Evolutionary conservation across 2,888 invertebrate genomes (phyloP), one percentile per base, ranked within the genome.

Genomic region (Pyrgus malvae): DNA sequence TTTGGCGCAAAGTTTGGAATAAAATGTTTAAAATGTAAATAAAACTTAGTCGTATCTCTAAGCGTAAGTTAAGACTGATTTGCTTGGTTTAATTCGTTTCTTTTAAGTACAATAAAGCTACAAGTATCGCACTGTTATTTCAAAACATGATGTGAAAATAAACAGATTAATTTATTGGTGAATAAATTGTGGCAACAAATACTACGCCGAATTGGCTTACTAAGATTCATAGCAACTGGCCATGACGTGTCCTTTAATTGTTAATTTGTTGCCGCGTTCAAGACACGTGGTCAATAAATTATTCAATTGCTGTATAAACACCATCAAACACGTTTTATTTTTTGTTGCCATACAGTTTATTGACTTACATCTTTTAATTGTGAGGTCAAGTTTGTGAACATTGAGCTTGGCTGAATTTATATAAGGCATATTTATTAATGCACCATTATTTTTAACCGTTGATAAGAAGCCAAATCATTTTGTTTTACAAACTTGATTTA

Each of bases 11-110:
- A 66, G 63, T 60, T 61, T 62, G 64, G 65, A 60, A 50, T 58
- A 56, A 60, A 64, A 60, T 64, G 65, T 66, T 68, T 65, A 63
- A 75, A 68, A 67, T 86, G 83, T 86, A 83, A 65, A 85, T 86
- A 83, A 72, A 71, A 69, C 56, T 68, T 82, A 85, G 77, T 74
- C 67, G 68, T 84, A 84, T 74, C 68, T 70, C 65, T 81, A 77
- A 80, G 80, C 74, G 65, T 84, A 84, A 82, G 78, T 76, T 86
- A 83, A 88, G 89, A 89, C 89, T 89, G 89, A 89, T 85, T 88
- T 83, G 77, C 78, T 83, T 83, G 41, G 41, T 59, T 62, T 55
- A 60, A 57, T 51, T 57, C 27, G 48, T 60, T 48, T 62, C 56
- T 46, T 25, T 37, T 54, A 59, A 48, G 55, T 61, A 46, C 50